A percentile compares a stretch with the other conserved stretches of the same genome.
Conservation (phyloP, 2,888 invertebrate genomes). For the Megaustenia siamemsis region DNA sequence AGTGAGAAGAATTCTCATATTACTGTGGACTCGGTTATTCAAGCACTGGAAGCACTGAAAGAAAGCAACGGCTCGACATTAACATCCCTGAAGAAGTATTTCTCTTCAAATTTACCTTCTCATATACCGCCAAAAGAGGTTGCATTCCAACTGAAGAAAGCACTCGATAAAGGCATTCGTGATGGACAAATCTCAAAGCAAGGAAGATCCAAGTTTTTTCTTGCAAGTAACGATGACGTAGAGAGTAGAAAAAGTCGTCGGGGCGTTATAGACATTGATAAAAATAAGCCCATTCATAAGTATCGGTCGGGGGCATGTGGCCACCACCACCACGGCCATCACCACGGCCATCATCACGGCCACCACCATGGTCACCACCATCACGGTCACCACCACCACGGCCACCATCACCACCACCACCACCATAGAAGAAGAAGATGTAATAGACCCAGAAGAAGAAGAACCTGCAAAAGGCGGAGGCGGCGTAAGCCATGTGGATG, state of each 20-base stretch:
- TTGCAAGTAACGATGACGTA: slow-evolving; percentile 16
- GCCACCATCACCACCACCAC: slow-evolving; percentile 9
- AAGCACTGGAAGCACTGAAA: slow-evolving; percentile 34
- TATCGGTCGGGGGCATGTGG: no score
- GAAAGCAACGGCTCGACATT: slow-evolving; percentile 12
- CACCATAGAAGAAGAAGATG: slow-evolving; percentile 5
- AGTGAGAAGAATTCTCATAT: slow-evolving; percentile 7
- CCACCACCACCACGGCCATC: neutral
- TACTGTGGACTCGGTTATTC: slow-evolving; percentile 13
- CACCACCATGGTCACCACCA: neutral
- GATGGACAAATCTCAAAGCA: slow-evolving; percentile 34
- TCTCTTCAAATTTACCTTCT: slow-evolving; percentile 20
- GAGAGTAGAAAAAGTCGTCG: slow-evolving; percentile 18
- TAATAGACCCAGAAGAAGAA: neutral
- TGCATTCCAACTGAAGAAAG: slow-evolving; percentile 26
- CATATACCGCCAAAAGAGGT: neutral
- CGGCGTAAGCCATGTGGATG: neutral
- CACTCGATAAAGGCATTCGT: slow-evolving; percentile 12
- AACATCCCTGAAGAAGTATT: slow-evolving; percentile 42
- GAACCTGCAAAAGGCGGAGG: neutral
- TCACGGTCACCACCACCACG: neutral
- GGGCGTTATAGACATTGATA: no score
- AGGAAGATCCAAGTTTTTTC: slow-evolving; percentile 3
- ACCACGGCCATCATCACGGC: neutral
- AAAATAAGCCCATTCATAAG: no score